A percentile compares a stretch with the other conserved stretches of the same genome.
These are phyloP conservation scores for Stenchaetothrips biformis DNA, from an alignment of 2,888 invertebrate genomes.

Conservation along the genomic window DNA sequence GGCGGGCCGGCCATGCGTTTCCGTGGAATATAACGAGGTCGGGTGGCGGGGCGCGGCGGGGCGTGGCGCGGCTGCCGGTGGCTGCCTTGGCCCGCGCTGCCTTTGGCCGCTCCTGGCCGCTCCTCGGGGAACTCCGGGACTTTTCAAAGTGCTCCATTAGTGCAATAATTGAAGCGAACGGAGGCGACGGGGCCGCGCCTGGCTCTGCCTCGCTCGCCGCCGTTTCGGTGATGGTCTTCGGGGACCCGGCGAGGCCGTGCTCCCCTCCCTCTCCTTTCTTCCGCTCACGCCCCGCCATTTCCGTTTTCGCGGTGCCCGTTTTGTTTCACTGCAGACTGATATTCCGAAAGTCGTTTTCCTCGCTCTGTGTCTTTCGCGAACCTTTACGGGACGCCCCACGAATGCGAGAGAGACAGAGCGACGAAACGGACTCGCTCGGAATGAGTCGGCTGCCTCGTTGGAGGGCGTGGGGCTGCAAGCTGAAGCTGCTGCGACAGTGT, in stretches of 20 bases:
- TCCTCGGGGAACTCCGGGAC: not conserved
- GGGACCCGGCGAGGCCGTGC: not conserved
- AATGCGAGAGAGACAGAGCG: too few relatives aligned
- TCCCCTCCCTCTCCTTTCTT: not conserved
- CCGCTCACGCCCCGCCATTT: not conserved
- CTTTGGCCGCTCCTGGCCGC: not conserved
- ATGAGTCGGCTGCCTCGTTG: too few relatives aligned
- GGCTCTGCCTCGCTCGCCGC: not conserved
- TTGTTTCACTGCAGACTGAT: too few relatives aligned
- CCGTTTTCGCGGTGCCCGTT: too few relatives aligned
- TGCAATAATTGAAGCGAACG: conserved; percentile 15
- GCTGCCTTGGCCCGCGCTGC: not conserved
- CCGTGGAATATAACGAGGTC: not conserved
- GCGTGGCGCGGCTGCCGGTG: not conserved
- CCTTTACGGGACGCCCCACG: too few relatives aligned
- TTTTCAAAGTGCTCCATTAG: conserved; percentile 23
- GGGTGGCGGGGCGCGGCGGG: too few relatives aligned
- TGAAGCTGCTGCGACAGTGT: too few relatives aligned
- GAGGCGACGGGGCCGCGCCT: not conserved
- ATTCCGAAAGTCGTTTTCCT: too few relatives aligned
- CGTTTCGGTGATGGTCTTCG: not conserved
- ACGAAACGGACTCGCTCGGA: too few relatives aligned
- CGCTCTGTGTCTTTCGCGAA: too few relatives aligned
- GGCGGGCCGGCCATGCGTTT: too few relatives aligned
- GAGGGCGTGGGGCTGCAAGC: too few relatives aligned